phyloP scores from a whole-genome alignment of 2,113 vertebrate species.

The Nycticorax nycticorax region DNA sequence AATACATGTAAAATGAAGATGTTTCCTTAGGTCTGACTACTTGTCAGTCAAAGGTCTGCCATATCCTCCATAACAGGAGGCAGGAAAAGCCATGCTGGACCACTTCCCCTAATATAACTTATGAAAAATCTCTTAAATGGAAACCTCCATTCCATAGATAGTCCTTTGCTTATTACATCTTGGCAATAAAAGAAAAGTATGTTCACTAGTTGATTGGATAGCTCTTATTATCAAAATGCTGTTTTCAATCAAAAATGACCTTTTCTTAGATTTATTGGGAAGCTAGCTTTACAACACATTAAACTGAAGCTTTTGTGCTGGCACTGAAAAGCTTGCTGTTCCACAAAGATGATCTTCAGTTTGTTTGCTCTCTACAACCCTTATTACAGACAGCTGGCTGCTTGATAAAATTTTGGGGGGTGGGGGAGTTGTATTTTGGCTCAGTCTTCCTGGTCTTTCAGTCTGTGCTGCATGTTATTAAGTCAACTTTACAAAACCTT shows the following conservation, averaged over 20 bases:
- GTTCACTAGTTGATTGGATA: constrained; percentile 38
- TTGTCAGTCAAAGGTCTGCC: background rate
- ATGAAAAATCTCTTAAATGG: background rate
- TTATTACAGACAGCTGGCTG: constrained; percentile 1
- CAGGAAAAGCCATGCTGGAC: background rate
- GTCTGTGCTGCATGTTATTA: background rate
- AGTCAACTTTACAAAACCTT: background rate
- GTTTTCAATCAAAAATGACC: constrained; percentile 69
- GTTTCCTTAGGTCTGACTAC: background rate
- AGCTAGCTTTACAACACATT: constrained; percentile 39
- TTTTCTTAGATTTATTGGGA: constrained; percentile 67
- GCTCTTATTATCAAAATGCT: constrained; percentile 63
- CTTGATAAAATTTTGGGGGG: background rate
- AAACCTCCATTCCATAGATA: background rate
- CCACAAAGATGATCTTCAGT: background rate
- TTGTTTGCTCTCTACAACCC: constrained; percentile 32
- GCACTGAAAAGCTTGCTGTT: constrained; percentile 12
- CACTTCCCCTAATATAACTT: background rate
- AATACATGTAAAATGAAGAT: background rate
- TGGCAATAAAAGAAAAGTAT: constrained; percentile 18
- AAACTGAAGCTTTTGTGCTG: constrained; percentile 46
- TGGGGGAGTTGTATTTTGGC: background rate
- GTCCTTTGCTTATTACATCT: background rate
- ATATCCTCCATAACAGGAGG: background rate
- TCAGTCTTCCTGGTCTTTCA: background rate